Conservation (phyloP, 2,888 invertebrate genomes). For the Meteorus colon region DNA sequence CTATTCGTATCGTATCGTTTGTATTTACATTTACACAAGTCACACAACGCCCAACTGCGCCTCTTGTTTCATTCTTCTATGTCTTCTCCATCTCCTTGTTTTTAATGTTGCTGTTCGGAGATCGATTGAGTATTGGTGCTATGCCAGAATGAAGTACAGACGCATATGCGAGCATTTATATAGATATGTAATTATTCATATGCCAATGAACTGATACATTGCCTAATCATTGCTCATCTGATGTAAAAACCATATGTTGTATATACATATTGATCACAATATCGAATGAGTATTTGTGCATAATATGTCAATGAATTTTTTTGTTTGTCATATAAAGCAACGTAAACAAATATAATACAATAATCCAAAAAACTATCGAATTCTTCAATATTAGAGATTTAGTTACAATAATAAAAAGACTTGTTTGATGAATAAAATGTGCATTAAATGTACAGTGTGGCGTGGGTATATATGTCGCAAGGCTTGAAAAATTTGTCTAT, state of each 20-base stretch:
- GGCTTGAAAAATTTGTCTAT: conserved; percentile 33
- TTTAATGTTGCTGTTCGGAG: background rate
- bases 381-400: background rate
- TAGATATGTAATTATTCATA: background rate
- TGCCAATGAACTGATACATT: background rate
- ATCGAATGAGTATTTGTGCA: too few species aligned
- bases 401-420: too few species aligned
- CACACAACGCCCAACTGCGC: conserved; percentile 31
- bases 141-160: background rate
- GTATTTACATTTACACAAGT: background rate
- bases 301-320: too few species aligned
- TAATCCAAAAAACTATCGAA: too few species aligned
- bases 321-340: too few species aligned
- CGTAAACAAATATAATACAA: too few species aligned
- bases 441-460: too few species aligned
- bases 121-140: background rate
- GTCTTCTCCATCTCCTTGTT: background rate
- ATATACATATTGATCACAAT: too few species aligned
- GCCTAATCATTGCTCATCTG: too few species aligned
- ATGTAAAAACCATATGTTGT: too few species aligned
- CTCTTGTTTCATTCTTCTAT: conserved; percentile 15
- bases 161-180: background rate
- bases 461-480: background rate
- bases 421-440: too few species aligned
- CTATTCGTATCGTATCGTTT: conserved; percentile 14